These are phyloP conservation scores for Proales similis DNA, from an alignment of 1,140 invertebrate genomes.

Conservation along the genomic window DNA sequence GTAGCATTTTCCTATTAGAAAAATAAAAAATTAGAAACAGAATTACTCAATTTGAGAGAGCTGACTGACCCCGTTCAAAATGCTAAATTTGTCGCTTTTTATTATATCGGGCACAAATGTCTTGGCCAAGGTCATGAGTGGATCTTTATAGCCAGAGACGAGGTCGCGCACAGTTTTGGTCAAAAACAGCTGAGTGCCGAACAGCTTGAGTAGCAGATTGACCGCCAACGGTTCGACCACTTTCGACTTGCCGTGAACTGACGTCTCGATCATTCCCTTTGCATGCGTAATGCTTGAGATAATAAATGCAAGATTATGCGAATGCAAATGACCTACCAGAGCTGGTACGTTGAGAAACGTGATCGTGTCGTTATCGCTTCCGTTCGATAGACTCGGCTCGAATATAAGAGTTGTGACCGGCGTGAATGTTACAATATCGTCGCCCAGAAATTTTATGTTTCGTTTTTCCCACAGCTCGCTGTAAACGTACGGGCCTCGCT, in stretches of 20 bases:
- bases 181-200: slow-evolving; percentile 24
- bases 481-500: slow-evolving; percentile 28
- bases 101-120: slow-evolving; percentile 13
- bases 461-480: slow-evolving; percentile 15
- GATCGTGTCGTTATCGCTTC: slow-evolving; percentile 2
- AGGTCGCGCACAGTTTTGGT: slow-evolving; percentile 28
- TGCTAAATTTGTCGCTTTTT: slow-evolving; percentile 35
- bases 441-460: slow-evolving; percentile 10
- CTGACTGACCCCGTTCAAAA: slow-evolving; percentile 26
- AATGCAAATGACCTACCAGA: too few relatives aligned
- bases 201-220: slow-evolving; percentile 2
- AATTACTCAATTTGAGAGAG: not conserved
- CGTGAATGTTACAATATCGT: not conserved
- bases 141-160: slow-evolving; percentile 26
- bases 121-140: slow-evolving; percentile 18
- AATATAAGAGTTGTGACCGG: slow-evolving; percentile 14
- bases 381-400: not conserved
- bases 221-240: not conserved
- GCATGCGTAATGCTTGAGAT: too few relatives aligned
- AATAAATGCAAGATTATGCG: too few relatives aligned
- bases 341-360: slow-evolving; percentile 31
- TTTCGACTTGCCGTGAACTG: slow-evolving; percentile 3
- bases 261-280: slow-evolving; percentile 30
- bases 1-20: slow-evolving; percentile 19
- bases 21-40: not conserved